These are phyloP conservation scores for Cynaeus angustus DNA, from an alignment of 2,888 invertebrate genomes.

Conservation along the genomic window DNA sequence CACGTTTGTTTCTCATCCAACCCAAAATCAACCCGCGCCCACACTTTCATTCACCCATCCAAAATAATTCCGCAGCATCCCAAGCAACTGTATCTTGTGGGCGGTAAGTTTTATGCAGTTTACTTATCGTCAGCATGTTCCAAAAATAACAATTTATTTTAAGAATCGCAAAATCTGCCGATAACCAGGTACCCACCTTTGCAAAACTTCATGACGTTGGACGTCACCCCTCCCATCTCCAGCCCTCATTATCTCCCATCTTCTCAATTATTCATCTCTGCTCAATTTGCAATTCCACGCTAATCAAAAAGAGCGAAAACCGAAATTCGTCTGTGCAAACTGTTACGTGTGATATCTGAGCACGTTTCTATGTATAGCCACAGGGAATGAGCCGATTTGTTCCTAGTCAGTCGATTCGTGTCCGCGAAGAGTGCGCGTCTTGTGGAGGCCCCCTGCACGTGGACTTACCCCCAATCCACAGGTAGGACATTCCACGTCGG, in stretches of 20 bases:
- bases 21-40: not conserved
- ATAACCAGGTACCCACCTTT: conserved; percentile 1
- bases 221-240: not conserved
- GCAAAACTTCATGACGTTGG: not conserved
- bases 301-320: conserved; percentile 5
- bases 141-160: conserved; percentile 16
- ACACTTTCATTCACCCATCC: conserved; percentile 6
- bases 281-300: conserved; percentile 5
- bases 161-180: conserved; percentile 13
- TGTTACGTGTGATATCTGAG: conserved; percentile 51
- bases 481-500: conserved; percentile 61
- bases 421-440: conserved; percentile 66
- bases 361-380: conserved; percentile 62
- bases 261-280: not conserved
- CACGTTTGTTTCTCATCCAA: not conserved
- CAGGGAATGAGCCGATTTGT: conserved; percentile 56
- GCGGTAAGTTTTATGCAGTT: conserved; percentile 36
- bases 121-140: conserved; percentile 11
- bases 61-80: conserved; percentile 3
- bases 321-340: conserved; percentile 20
- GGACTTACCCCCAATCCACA: conserved; percentile 67
- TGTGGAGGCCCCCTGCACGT: conserved; percentile 63
- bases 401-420: conserved; percentile 66
- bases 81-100: conserved; percentile 23
- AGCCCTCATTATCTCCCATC: conserved; percentile 9